These are phyloP conservation scores for Tetramorium parvispinum DNA, from an alignment of 1,140 invertebrate genomes.

Conservation along the genomic window DNA sequence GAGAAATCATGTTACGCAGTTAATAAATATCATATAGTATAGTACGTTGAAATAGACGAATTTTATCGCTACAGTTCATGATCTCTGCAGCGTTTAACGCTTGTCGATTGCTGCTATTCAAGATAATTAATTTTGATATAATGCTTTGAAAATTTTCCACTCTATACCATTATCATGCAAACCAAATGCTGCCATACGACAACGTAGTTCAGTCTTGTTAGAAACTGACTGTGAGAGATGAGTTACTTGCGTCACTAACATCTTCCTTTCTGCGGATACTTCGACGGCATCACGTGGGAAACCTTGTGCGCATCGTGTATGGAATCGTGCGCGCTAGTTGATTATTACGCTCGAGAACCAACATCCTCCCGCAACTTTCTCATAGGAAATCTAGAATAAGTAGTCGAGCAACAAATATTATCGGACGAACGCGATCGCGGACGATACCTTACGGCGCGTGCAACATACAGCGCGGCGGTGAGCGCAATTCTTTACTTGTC, in stretches of 20 bases:
- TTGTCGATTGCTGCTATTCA: background rate
- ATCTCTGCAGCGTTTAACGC: background rate
- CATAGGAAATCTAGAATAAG: conserved; percentile 55
- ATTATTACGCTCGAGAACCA: conserved; percentile 28
- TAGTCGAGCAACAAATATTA: conserved; percentile 55
- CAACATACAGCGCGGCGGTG: background rate
- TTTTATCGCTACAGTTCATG: background rate
- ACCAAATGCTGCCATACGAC: conserved; percentile 9
- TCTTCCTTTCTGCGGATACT: conserved; percentile 50
- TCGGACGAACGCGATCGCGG: conserved; percentile 43
- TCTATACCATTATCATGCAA: background rate
- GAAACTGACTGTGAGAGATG: conserved; percentile 40
- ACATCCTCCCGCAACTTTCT: conserved; percentile 53
- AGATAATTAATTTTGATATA: conserved; percentile 21
- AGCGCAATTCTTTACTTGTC: conserved; percentile 31
- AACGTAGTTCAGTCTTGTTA: background rate
- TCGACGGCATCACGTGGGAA: conserved; percentile 53
- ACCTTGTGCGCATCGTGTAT: conserved; percentile 36
- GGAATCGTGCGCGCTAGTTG: conserved; percentile 25
- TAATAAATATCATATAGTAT: background rate
- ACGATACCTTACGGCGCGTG: conserved; percentile 17
- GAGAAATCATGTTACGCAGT: background rate
- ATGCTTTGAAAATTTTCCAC: background rate
- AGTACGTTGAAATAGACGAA: background rate
- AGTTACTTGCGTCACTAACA: conserved; percentile 37